phyloP scores from a whole-genome alignment of 2,888 invertebrate species.

The Pyrrhosoma nymphula region DNA sequence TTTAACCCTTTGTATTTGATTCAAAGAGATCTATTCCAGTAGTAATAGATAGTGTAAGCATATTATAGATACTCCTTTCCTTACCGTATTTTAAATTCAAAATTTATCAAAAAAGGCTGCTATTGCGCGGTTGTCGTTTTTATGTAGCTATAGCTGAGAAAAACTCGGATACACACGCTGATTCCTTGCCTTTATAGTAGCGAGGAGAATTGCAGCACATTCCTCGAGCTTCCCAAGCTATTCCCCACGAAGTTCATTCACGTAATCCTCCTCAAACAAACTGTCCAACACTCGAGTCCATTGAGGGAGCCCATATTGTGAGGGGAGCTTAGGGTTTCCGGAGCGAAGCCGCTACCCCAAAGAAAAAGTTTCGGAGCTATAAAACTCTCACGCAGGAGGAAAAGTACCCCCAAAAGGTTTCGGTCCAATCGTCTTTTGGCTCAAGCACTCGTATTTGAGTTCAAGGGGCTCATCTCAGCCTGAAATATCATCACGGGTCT shows the following conservation, averaged over 20 bases:
- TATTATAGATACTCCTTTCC: too few species aligned
- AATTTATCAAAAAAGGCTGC: too few species aligned
- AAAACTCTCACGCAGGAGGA: not conserved
- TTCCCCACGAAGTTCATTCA: not conserved
- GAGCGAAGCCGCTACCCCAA: not conserved
- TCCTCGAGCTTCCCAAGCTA: not conserved
- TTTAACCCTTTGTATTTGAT: too few species aligned
- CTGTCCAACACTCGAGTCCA: not conserved
- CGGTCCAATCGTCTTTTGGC: not conserved
- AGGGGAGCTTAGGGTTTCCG: not conserved
- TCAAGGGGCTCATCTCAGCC: not conserved
- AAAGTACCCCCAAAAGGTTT: not conserved
- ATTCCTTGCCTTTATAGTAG: not conserved
- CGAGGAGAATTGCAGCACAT: not conserved
- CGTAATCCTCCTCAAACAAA: not conserved
- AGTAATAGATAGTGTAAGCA: too few species aligned
- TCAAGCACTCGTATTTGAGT: not conserved
- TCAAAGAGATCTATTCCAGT: too few species aligned
- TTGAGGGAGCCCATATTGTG: not conserved
- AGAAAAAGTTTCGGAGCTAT: not conserved
- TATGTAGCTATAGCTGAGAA: too few species aligned
- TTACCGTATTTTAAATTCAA: too few species aligned
- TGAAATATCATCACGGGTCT: not conserved
- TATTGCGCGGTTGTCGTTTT: too few species aligned
- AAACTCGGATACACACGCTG: too few species aligned